These are phyloP conservation scores for Cheilosia pagana DNA, from an alignment of 2,888 invertebrate genomes.

Conservation along the genomic window DNA sequence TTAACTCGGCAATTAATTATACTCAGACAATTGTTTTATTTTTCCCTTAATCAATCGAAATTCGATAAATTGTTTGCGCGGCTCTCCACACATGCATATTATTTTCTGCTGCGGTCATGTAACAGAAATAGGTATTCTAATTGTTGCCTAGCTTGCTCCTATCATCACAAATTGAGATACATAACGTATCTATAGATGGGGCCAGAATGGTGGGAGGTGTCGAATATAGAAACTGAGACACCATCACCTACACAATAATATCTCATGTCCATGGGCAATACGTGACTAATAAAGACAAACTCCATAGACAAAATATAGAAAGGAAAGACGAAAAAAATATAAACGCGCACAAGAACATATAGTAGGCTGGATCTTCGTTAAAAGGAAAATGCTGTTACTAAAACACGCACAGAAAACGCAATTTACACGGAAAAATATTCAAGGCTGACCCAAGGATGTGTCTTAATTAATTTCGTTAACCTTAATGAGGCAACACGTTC, in stretches of 20 bases:
- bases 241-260: constrained; percentile 11
- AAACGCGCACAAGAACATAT: constrained; percentile 5
- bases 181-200: neutral
- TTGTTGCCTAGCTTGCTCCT: neutral
- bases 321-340: neutral
- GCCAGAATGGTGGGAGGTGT: neutral
- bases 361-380: constrained; percentile 25
- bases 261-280: constrained; percentile 27
- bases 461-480: constrained; percentile 71
- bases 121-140: constrained; percentile 22
- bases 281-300: constrained; percentile 56
- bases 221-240: neutral
- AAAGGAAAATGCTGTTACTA: constrained; percentile 37
- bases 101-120: neutral
- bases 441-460: constrained; percentile 65
- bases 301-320: constrained; percentile 32
- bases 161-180: constrained; percentile 23
- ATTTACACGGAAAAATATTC: constrained; percentile 55
- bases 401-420: constrained; percentile 62
- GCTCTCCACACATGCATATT: neutral
- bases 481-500: constrained; percentile 52
- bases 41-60: constrained; percentile 49
- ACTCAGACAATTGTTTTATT: constrained; percentile 53
- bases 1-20: constrained; percentile 58
- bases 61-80: constrained; percentile 31